Percentiles rank a stretch among this genome's conserved stretches.
Evolutionary conservation across 2,888 invertebrate genomes (phyloP).

Genomic region (Cephus rjabovi): DNA sequence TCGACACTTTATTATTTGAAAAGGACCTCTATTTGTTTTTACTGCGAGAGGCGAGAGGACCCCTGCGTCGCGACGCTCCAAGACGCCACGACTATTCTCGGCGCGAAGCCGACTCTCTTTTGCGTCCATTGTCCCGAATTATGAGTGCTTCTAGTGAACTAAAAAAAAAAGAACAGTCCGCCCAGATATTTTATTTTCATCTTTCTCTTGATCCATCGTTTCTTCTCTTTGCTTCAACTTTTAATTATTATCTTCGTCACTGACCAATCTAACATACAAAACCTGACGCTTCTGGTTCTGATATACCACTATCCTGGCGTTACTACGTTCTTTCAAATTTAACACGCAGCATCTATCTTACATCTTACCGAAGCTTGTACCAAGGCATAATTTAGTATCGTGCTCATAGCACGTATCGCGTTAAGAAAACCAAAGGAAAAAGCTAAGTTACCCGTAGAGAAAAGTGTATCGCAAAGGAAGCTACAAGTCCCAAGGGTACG

Average conservation of each 20-base stretch:
- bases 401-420: background rate
- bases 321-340: background rate
- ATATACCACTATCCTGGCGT: background rate
- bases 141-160: background rate
- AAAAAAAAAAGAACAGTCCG: background rate
- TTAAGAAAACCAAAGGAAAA: background rate
- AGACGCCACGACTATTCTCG: background rate
- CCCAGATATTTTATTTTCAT: background rate
- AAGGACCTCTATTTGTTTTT: slow-evolving; percentile 7
- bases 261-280: background rate
- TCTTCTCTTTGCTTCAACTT: background rate
- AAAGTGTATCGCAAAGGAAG: background rate
- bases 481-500: background rate
- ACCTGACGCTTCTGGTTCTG: background rate
- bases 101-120: background rate
- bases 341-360: background rate
- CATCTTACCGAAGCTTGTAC: background rate
- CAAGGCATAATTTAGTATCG: background rate
- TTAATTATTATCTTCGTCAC: background rate
- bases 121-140: background rate
- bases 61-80: background rate
- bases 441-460: background rate
- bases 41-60: slow-evolving; percentile 3
- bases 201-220: background rate
- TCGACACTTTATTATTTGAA: slow-evolving; percentile 4